Evolutionary conservation across 2,888 invertebrate species (phyloP), one percentile per base, ranked within the genome.

Genomic region (Danaus chrysippus): DNA sequence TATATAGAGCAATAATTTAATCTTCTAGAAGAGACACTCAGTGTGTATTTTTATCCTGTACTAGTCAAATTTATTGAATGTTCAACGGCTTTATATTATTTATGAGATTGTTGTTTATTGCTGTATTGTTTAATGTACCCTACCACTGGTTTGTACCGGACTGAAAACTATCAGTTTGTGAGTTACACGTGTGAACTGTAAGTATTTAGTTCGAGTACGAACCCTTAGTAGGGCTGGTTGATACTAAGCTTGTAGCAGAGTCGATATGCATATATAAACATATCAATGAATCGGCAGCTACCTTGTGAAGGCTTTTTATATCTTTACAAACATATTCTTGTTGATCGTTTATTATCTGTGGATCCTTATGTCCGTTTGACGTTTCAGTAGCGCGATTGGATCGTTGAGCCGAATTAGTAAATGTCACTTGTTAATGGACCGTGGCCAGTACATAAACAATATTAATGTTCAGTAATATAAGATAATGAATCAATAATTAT

Each of bases 1-100:
- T 79, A 76, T 68, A 81, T 86, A 83, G 79, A 87, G 86, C 86
- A 86, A 88, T 87, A 87, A 86, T 81, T 82, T 75, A 80, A 81
- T 77, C 74, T 76, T 81, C 78, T 84, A 82, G 80, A 70, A 71
- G 59, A 81, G 82, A 78, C 65, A 65, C 73, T 86, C 77, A 79
- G 81, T 87, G 84, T 86, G 82, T 87, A 86, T 86, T 85, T 87
- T 84, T 84, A 78, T 76, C 77, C 71, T 74, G 73, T 72, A 73
- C 75, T 81, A 81, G 80, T 79, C 73, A 81, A 82, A 79, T 78
- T 76, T 81, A 79, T 75, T 34, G 72, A 81, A 79, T 76, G 74
- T 81, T 81, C 77, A 75, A 81, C 75, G 72, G 81, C 78, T 79
- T 81, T 71, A 74, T 76, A 75, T 76, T 72, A 70, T 76, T 73